These are phyloP conservation scores for Enteromius anoplus DNA, from an alignment of 2,797 vertebrate species.

Conservation along the genomic window DNA sequence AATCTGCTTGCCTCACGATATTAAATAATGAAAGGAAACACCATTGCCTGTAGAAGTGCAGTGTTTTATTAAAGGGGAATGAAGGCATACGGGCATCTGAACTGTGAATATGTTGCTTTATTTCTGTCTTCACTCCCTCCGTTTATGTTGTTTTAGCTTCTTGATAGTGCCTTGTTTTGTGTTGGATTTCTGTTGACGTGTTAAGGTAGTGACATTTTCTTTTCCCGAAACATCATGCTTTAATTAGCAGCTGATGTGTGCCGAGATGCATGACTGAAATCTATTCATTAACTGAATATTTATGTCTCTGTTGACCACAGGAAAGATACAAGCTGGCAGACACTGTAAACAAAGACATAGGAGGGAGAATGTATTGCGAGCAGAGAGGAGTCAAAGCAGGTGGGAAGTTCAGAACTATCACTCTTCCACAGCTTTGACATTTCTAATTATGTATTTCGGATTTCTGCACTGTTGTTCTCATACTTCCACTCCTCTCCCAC, in stretches of 20 bases:
- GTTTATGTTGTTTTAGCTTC: constrained; percentile 17
- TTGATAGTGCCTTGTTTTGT: background rate
- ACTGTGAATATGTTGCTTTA: constrained; percentile 47
- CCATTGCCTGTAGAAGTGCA: constrained; percentile 51
- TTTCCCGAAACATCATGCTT: background rate
- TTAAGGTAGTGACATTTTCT: background rate
- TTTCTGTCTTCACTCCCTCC: background rate
- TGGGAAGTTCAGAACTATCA: constrained; percentile 13
- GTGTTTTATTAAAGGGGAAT: constrained; percentile 66
- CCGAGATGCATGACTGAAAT: background rate
- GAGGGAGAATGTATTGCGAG: background rate
- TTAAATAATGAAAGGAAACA: constrained; percentile 66
- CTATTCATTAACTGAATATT: constrained; percentile 4
- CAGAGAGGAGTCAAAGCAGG: constrained; percentile 1
- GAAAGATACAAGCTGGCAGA: constrained; percentile 24
- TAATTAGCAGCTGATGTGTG: background rate
- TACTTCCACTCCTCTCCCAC: background rate
- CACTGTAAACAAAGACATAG: constrained; percentile 11
- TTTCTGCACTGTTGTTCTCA: background rate
- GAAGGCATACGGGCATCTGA: constrained; percentile 35
- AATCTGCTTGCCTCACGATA: constrained; percentile 52
- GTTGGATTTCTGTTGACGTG: background rate
- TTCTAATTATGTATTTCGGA: constrained; percentile 39
- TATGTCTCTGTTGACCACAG: constrained; percentile 5
- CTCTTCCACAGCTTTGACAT: constrained; percentile 28